Percentiles rank a stretch among this genome's conserved stretches.
These are phyloP conservation scores for Pluvialis apricaria DNA, from an alignment of 2,113 vertebrate genomes.

Conservation along the genomic window DNA sequence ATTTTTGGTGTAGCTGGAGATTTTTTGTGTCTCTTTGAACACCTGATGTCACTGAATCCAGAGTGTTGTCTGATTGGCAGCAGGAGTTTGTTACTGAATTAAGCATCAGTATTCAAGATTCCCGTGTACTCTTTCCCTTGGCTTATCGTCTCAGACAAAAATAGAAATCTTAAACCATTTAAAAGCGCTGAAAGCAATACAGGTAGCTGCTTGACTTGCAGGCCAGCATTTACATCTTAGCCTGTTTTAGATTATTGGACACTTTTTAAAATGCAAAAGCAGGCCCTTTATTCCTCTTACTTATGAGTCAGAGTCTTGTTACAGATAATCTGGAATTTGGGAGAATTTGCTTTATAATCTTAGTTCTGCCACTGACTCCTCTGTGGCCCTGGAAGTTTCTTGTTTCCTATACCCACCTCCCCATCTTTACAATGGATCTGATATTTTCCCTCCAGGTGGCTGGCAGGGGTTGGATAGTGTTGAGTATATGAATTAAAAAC, in stretches of 20 bases:
- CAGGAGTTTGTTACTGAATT: background rate
- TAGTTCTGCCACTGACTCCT: background rate
- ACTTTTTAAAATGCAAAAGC: background rate
- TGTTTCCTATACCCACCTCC: background rate
- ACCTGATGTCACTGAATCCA: background rate
- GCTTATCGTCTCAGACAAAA: background rate
- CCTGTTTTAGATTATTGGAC: background rate
- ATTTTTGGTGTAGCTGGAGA: background rate
- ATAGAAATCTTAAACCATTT: background rate
- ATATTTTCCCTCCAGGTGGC: background rate
- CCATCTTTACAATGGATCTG: background rate
- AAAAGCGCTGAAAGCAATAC: background rate
- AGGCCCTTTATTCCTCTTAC: background rate
- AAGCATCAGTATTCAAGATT: background rate
- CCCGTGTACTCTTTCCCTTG: background rate
- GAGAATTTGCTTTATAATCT: background rate
- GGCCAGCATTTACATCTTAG: background rate
- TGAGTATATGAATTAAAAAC: background rate
- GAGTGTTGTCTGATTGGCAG: background rate
- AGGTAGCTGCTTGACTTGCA: background rate
- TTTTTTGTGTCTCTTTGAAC: background rate
- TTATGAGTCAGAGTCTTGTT: background rate
- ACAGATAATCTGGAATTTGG: background rate
- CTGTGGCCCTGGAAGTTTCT: conserved; percentile 65
- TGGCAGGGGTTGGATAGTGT: background rate